Base-by-base conservation (phyloP, 1,140 invertebrate genomes). In the Pachypeltis micranthus region DNA sequence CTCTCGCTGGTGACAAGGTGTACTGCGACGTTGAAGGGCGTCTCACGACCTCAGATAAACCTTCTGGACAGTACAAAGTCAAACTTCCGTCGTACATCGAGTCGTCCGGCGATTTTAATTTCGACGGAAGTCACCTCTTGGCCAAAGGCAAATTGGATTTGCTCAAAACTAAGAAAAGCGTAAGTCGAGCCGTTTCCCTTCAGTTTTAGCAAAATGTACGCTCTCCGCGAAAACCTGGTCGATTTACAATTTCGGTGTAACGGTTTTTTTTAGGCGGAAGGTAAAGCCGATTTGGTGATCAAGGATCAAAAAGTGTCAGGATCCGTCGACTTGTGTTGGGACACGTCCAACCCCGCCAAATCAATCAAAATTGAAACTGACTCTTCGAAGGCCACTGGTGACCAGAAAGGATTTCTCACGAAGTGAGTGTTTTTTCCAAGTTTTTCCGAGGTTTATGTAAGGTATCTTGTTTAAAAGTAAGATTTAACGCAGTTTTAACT, bases 341-440 rank as follows among this genome's bases (percentile, higher is more conserved):
- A 88, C 70, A 83, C 80, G n/a, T 80, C 83, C 14, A 80, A 86
- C 69, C 82, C 83, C 14, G 34, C 34, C n/a, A 81, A 85, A 55
- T 83, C 82, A 66, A 65, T 89, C 0, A 76, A 78, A 64, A 67
- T 86, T 3, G 77, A 77, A n/a, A 85, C 85, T 0, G 75, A 79
- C 27, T 82, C 78, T 10, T 10, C 47, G 12, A 10, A 21, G 4
- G 12, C 23, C 34, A 80, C 80, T 54, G 62, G 80, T 0, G 78
- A 78, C 0, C 77, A 80, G 3, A 76, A 76, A 0, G 74, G 75
- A 1, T 29, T 88, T 0, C 80, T 83, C n/a, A 80, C 85, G 0
- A 87, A 85, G 76, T 80, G 73, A 76, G 77, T 76, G 19, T n/a
- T n/a, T n/a, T n/a, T n/a, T n/a, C n/a, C n/a, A n/a, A n/a, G n/a